Percentiles rank a stretch among this genome's conserved stretches.
phyloP scores from a whole-genome alignment of 2,797 vertebrate species.

The Gobio occitaniae region DNA sequence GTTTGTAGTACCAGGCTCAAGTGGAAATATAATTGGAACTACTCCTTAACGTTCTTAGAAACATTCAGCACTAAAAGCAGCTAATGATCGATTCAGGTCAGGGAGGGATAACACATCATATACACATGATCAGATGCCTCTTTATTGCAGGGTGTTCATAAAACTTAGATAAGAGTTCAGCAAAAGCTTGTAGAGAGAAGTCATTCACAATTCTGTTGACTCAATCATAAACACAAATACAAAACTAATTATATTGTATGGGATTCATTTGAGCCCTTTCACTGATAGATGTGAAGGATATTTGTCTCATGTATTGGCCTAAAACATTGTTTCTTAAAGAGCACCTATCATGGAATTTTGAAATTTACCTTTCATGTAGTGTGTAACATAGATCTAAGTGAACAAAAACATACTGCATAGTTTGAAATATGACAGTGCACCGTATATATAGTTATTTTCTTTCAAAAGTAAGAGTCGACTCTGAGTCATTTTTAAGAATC shows the following conservation, averaged over 20 bases:
- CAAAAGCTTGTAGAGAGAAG: not conserved
- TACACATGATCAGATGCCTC: not conserved
- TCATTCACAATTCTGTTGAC: not conserved
- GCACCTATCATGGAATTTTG: too few relatives aligned
- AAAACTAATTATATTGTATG: not conserved
- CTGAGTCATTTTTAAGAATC: too few relatives aligned
- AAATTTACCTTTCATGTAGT: too few relatives aligned
- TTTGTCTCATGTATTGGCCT: not conserved
- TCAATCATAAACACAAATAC: too few relatives aligned
- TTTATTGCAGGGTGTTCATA: not conserved
- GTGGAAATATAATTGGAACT: not conserved
- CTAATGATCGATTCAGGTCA: not conserved
- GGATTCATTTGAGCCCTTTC: not conserved
- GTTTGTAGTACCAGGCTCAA: too few relatives aligned
- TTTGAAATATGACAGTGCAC: too few relatives aligned
- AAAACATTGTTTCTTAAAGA: too few relatives aligned
- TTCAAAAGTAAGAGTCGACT: too few relatives aligned
- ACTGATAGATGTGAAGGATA: not conserved
- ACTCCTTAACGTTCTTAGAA: not conserved
- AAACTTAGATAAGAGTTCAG: not conserved
- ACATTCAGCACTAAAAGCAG: not conserved
- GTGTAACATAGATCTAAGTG: too few relatives aligned
- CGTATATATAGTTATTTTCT: too few relatives aligned
- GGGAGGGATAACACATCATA: not conserved
- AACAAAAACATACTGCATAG: too few relatives aligned